Evolutionary conservation across 2,888 invertebrate genomes (phyloP).

Genomic region (Pocota personata): DNA sequence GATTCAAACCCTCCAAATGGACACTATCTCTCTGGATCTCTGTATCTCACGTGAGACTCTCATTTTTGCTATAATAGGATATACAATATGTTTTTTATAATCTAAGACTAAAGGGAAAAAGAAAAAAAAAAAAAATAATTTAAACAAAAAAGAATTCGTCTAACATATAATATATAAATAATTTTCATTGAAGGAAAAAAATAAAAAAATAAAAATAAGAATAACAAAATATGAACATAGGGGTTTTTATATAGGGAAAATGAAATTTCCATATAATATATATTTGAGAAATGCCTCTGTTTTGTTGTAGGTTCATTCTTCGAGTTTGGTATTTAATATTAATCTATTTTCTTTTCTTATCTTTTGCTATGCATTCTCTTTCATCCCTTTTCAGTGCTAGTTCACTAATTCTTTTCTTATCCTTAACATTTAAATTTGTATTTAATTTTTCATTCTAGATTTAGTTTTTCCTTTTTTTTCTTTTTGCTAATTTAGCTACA

Average conservation of each 20-base stretch:
- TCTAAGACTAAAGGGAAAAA: slow-evolving; percentile 32
- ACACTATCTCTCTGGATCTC: not conserved
- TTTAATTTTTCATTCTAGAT: slow-evolving; percentile 18
- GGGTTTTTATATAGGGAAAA: slow-evolving; percentile 53
- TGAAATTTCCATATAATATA: slow-evolving; percentile 29
- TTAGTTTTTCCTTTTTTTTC: slow-evolving; percentile 15
- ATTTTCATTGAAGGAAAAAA: slow-evolving; percentile 41
- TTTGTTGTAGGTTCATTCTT: slow-evolving; percentile 54
- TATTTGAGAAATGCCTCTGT: slow-evolving; percentile 69
- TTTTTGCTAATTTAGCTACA: slow-evolving; percentile 65
- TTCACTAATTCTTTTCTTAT: slow-evolving; percentile 36
- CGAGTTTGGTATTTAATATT: slow-evolving; percentile 66
- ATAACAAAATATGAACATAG: slow-evolving; percentile 38
- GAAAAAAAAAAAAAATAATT: slow-evolving; percentile 57
- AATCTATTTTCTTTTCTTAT: slow-evolving; percentile 34
- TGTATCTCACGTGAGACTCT: slow-evolving; percentile 31
- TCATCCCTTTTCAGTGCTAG: slow-evolving; percentile 55
- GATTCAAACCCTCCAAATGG: not conserved
- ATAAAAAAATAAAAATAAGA: slow-evolving; percentile 19
- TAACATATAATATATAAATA: slow-evolving; percentile 66
- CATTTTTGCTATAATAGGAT: slow-evolving; percentile 38
- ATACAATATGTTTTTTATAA: slow-evolving; percentile 13
- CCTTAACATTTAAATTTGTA: slow-evolving; percentile 40
- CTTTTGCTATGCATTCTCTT: slow-evolving; percentile 69
- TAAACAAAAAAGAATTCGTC: slow-evolving; percentile 73